phyloP scores from a whole-genome alignment of 2,888 invertebrate genomes.

The Lacanobia wlatinum region DNA sequence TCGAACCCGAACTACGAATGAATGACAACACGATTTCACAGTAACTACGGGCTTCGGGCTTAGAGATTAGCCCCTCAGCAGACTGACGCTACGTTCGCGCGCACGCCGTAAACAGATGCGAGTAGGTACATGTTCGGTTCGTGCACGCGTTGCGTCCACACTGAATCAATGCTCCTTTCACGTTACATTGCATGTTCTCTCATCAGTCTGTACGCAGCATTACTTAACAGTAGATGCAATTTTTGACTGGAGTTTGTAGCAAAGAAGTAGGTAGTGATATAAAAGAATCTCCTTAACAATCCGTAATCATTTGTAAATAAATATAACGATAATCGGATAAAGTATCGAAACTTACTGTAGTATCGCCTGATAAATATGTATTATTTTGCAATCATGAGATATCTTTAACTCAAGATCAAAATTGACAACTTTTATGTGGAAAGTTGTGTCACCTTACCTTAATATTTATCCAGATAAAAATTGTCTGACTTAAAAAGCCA shows the following conservation, averaged over 20 bases:
- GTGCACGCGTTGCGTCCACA: no score
- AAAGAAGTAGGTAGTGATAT: neutral
- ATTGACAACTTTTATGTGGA: neutral
- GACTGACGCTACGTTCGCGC: no score
- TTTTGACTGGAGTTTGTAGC: neutral
- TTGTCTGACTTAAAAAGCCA: neutral
- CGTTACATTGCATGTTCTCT: no score
- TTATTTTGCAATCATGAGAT: no score
- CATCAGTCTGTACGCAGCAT: neutral
- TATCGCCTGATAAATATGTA: neutral
- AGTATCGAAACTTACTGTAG: conserved; percentile 17
- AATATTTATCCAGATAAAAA: neutral
- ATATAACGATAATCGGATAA: neutral
- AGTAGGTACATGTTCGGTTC: no score
- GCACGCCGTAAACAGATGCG: no score
- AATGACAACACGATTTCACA: no score
- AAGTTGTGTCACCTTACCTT: neutral
- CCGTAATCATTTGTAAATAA: conserved; percentile 15
- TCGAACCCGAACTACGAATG: no score
- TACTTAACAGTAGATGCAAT: neutral
- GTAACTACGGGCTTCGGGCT: no score
- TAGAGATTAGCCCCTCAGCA: no score
- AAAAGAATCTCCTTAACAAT: neutral
- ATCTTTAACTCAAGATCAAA: no score
- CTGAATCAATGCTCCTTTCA: no score